Conservation (phyloP, 2,113 vertebrate species). For the Heliornis fulica region DNA sequence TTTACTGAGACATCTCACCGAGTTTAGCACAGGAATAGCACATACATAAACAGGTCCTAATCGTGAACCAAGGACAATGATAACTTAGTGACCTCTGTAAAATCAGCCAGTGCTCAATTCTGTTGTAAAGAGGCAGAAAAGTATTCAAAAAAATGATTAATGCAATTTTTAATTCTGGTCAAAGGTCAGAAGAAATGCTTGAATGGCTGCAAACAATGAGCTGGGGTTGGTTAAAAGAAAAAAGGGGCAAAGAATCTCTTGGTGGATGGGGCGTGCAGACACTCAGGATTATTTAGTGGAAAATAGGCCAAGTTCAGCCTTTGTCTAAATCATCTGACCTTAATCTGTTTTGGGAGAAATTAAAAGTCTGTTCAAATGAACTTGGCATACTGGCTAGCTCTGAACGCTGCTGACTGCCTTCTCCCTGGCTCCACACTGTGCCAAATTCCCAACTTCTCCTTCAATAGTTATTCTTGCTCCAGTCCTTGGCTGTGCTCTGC, state of each 20-base stretch:
- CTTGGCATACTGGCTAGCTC: background rate
- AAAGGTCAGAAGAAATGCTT: background rate
- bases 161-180: background rate
- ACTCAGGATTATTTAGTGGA: conserved; percentile 3
- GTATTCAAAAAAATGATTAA: conserved; percentile 9
- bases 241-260: background rate
- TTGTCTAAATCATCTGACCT: background rate
- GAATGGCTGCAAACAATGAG: background rate
- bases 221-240: background rate
- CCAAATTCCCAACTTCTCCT: background rate
- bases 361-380: background rate
- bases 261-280: background rate
- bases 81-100: background rate
- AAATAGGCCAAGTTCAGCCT: background rate
- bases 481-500: background rate
- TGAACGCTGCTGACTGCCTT: background rate
- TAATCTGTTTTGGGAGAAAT: background rate
- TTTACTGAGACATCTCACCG: background rate
- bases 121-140: background rate
- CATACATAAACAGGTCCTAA: background rate
- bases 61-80: background rate
- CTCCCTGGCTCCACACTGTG: background rate
- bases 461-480: background rate
- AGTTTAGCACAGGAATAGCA: background rate
- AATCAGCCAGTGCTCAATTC: background rate